Evolutionary conservation across 2,888 invertebrate species (phyloP).

Genomic region (Epicampocera succincta): DNA sequence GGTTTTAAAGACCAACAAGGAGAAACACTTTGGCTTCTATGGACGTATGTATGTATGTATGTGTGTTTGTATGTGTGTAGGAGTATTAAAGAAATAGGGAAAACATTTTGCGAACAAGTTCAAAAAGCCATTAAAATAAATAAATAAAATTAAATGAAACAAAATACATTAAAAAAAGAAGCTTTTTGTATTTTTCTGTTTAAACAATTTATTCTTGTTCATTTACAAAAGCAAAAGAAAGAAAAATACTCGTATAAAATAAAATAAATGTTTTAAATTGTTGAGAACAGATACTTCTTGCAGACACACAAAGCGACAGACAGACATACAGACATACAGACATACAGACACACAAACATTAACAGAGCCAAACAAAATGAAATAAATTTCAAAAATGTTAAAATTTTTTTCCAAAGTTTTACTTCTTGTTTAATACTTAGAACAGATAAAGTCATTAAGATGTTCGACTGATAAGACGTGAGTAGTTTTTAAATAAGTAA

Average conservation of each 20-base stretch:
- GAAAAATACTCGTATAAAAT: conserved; percentile 56
- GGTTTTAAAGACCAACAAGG: conserved; percentile 8
- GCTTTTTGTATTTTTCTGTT: conserved; percentile 27
- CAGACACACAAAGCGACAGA: neutral
- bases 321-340: neutral
- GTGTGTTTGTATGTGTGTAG: no score
- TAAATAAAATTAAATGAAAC: conserved; percentile 45
- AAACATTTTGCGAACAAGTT: conserved; percentile 52
- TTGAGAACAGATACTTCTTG: conserved; percentile 22
- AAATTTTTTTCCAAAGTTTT: neutral
- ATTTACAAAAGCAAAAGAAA: conserved; percentile 26
- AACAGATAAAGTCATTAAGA: conserved; percentile 61
- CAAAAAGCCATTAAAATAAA: conserved; percentile 56
- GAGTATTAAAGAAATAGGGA: neutral
- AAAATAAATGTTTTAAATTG: conserved; percentile 33
- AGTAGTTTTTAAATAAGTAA: conserved; percentile 31
- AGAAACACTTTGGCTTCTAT: neutral
- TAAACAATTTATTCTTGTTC: conserved; percentile 40
- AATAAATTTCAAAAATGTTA: conserved; percentile 45
- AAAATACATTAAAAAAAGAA: conserved; percentile 19
- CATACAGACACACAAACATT: conserved; percentile 12
- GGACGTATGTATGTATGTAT: no score
- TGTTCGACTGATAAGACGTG: conserved; percentile 51
- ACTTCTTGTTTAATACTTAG: conserved; percentile 22
- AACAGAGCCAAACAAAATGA: conserved; percentile 23